Evolutionary conservation across 2,888 invertebrate genomes (phyloP), one percentile per base, ranked within the genome.

Genomic region (Phortica okadai): DNA sequence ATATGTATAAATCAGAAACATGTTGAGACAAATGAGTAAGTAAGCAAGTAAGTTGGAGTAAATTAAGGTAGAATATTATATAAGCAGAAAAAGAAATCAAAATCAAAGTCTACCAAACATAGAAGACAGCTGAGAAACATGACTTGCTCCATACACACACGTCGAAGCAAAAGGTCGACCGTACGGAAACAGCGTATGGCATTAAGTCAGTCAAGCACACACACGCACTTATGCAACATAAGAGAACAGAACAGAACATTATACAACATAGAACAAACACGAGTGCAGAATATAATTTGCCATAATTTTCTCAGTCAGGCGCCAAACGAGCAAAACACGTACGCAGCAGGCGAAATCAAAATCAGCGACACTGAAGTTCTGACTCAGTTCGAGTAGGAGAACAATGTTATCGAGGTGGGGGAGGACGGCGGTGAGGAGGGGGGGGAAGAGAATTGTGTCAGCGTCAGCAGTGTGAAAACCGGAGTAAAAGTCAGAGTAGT

Each of bases 281-380:
- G 25, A 21, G 62, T 62, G 62, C 62, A 62, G 25, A 21, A 62
- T 62, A 16, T 62, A 62, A 62, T 62, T 62, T 62, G 16, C 62
- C 62, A 62, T 62, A 62, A 62, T 62, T 62, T 62, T 62, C 21
- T 62, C 25, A 16, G 25, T 4, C 62, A 21, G 62, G 62, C 62
- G 14, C 14, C 50, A 14, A 50, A 50, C 50, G 33, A 33, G 33
- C 33, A 5, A 50, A 50, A 50, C 62, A 62, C 10, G 62, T 62
- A 10, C 62, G 62, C n/a, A 62, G 62, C 62, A 16, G 21, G 50
- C 50, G 14, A 50, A 6, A 3, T 50, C 50, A 50, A 50, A 50
- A 50, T 50, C 50, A 50, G 50, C 2, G 50, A 50, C 62, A 62
- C 33, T 33, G 33, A 33, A 33, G 33, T 33, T 33, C 3, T 0